These are phyloP conservation scores for Gymnothorax reevesii DNA, from an alignment of 2,797 vertebrate species.

Conservation along the genomic window DNA sequence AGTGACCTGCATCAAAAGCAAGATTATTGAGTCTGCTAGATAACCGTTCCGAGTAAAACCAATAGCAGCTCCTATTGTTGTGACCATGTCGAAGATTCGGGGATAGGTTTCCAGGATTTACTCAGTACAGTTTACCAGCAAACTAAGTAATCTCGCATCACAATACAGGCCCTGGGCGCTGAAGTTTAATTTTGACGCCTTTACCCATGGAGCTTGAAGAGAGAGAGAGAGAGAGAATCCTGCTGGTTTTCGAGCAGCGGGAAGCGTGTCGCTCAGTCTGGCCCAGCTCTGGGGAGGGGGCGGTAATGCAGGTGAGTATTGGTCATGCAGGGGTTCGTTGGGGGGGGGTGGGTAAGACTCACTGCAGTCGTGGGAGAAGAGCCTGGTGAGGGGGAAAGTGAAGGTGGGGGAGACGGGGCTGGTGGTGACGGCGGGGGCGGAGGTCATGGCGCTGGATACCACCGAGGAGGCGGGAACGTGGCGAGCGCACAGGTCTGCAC, in stretches of 20 bases:
- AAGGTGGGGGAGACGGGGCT: constrained; percentile 90
- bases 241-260: not conserved
- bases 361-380: constrained; percentile 97
- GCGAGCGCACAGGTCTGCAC: constrained; percentile 91
- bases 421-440: constrained; percentile 79
- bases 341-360: constrained; percentile 66
- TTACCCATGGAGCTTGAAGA: not conserved
- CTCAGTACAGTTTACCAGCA: too few species aligned
- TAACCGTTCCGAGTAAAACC: too few species aligned
- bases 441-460: constrained; percentile 93
- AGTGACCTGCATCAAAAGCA: not conserved
- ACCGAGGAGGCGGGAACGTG: constrained; percentile 94
- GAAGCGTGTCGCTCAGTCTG: not conserved
- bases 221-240: not conserved
- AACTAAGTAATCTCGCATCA: too few species aligned
- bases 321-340: constrained; percentile 54
- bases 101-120: too few species aligned
- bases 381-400: constrained; percentile 85
- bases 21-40: too few species aligned
- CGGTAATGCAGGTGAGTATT: not conserved
- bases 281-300: not conserved
- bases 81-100: too few species aligned
- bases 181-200: not conserved
- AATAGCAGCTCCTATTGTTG: too few species aligned
- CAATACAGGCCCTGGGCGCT: not conserved